Evolutionary conservation across 2,888 invertebrate species (phyloP).

Genomic region (Noctua janthina): DNA sequence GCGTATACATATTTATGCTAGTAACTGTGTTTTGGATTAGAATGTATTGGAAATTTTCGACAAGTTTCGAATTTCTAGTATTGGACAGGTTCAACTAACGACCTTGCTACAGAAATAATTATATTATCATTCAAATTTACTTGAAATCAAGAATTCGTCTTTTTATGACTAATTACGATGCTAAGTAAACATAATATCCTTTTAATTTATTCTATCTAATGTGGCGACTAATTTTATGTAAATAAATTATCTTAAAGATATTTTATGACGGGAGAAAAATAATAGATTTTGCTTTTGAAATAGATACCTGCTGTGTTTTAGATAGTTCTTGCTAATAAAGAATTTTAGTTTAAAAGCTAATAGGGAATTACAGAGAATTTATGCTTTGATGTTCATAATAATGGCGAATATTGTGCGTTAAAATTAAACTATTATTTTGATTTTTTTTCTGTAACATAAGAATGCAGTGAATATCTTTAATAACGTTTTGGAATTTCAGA

Average conservation of each 20-base stretch:
- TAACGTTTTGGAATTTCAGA: neutral
- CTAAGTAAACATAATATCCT: constrained; percentile 41
- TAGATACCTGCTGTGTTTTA: constrained; percentile 22
- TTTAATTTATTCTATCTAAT: constrained; percentile 47
- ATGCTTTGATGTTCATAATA: constrained; percentile 1
- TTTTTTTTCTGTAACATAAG: neutral
- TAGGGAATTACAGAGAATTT: constrained; percentile 11
- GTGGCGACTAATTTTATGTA: constrained; percentile 53
- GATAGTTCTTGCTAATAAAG: constrained; percentile 18
- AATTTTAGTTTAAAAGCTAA: constrained; percentile 16
- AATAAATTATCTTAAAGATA: constrained; percentile 44
- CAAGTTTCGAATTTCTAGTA: neutral
- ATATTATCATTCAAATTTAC: constrained; percentile 13
- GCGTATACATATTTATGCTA: neutral
- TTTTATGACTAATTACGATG: constrained; percentile 12
- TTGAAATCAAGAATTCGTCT: neutral
- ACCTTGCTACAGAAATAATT: constrained; percentile 24
- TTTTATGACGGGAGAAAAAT: constrained; percentile 44
- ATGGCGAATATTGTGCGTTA: neutral
- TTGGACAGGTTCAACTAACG: neutral
- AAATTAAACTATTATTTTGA: neutral
- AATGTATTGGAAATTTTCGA: neutral
- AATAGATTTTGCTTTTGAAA: constrained; percentile 37
- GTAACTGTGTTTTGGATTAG: neutral
- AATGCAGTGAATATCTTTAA: neutral